Evolutionary conservation across 2,797 vertebrate genomes (phyloP).

Genomic region (Diplodus puntazzo): DNA sequence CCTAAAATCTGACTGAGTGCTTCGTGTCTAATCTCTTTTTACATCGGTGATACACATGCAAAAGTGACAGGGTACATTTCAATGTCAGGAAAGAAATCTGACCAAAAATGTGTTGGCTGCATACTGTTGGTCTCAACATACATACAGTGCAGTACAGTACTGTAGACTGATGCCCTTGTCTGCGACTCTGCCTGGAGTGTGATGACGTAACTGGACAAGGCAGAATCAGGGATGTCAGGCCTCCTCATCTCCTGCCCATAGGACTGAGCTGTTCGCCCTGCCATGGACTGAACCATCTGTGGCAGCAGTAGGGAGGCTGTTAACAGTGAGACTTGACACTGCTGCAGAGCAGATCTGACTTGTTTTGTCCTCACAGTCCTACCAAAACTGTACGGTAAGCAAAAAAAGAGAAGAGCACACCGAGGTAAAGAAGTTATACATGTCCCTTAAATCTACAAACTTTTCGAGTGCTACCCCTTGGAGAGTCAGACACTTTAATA

Average conservation of each 20-base stretch:
- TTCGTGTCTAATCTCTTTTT: no score
- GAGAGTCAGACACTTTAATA: constrained; percentile 24
- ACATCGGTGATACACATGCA: no score
- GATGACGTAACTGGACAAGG: constrained; percentile 51
- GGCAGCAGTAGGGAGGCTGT: constrained; percentile 23
- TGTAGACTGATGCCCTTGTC: constrained; percentile 10
- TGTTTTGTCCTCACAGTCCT: constrained; percentile 5
- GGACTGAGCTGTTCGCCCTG: constrained; percentile 47
- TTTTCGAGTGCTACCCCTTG: constrained; percentile 12
- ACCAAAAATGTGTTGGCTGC: no score
- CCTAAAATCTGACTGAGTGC: no score
- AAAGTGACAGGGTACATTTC: neutral
- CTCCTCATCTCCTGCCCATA: constrained; percentile 43
- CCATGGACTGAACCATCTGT: constrained; percentile 16
- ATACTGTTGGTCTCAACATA: no score
- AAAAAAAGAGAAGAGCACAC: neutral
- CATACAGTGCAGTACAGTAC: neutral
- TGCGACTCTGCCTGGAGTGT: constrained; percentile 13
- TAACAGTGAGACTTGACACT: constrained; percentile 4
- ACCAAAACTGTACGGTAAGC: constrained; percentile 2
- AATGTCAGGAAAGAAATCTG: neutral
- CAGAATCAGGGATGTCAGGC: constrained; percentile 26
- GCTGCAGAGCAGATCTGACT: constrained; percentile 2
- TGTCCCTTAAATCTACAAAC: constrained; percentile 10
- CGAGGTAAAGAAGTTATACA: neutral